Base-by-base conservation (phyloP, 2,113 vertebrate genomes). In the Tetrax tetrax region DNA sequence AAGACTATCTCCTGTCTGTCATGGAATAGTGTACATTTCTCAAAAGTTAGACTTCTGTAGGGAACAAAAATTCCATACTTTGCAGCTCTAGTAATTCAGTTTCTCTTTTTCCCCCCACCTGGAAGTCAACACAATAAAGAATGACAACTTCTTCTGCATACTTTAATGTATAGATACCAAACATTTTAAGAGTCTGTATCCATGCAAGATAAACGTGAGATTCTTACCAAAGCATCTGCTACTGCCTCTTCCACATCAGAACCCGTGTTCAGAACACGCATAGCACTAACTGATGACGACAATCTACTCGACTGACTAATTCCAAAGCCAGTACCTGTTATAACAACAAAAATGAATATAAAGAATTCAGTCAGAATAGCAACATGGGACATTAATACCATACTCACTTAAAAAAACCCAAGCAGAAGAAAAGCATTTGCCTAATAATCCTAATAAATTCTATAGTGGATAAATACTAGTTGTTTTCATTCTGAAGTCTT, bases 201-300 rank as follows among this genome's bases (percentile, higher is more conserved):
- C 27, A 48, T 14, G 14, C 5, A 54, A 72, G 1, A 0, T 18
- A 68, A 56, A 59, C 10, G 29, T 1, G 17, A 91, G 80, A 54
- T 76, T 88, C 97, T 97, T 99, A 99, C 99, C 99, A 99, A 97
- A 29, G 99, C 99, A 76, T 99, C 99, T 63, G 99, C 99, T 14
- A 99, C 99, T 4, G 99, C 99, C 93, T 99, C 99, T 93, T 99
- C 99, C 86, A 99, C 99, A 0, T 99, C 99, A 9, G 99, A 99
- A 68, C 99, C 99, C 0, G 99, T 98, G 98, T 99, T 99, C 69
- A 99, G 98, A 95, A 99, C 99, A 92, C 99, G 97, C 99, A 99
- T 99, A 95, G 99, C 99, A 45, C 99, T 99, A 96, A 99, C 99
- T 5, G 99, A 99, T 9, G 99, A 99, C 0, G 99, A 99, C 68